Percentiles rank a stretch among this genome's conserved stretches.
Evolutionary conservation across 2,888 invertebrate genomes (phyloP).

Genomic region (Seira musarum): DNA sequence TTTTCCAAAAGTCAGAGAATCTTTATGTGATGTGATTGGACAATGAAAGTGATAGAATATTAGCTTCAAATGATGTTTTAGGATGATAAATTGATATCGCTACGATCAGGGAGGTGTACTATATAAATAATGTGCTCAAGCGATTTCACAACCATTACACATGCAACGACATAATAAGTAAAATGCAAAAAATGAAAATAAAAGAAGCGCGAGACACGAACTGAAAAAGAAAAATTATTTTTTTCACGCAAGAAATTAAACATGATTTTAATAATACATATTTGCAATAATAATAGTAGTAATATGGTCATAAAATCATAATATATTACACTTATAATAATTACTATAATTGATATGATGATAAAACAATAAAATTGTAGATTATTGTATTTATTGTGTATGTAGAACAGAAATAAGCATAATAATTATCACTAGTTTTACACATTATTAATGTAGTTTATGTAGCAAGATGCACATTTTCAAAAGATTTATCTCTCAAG

Average conservation of each 20-base stretch:
- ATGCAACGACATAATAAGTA: not conserved
- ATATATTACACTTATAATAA: conserved; percentile 32
- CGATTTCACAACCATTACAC: too few species aligned
- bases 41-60: not conserved
- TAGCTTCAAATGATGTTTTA: not conserved
- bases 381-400: conserved; percentile 39
- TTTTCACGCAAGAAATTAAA: conserved; percentile 57
- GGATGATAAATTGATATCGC: not conserved
- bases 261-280: conserved; percentile 62
- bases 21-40: not conserved
- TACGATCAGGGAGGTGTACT: too few species aligned
- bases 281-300: conserved; percentile 34
- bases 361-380: conserved; percentile 43
- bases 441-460: conserved; percentile 14
- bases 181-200: conserved; percentile 27
- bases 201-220: conserved; percentile 23
- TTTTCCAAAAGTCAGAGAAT: conserved; percentile 1
- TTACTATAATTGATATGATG: conserved; percentile 14
- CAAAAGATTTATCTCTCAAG: conserved; percentile 20
- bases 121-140: too few species aligned
- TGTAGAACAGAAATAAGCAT: conserved; percentile 49
- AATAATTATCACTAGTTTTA: conserved; percentile 61
- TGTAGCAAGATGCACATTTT: conserved; percentile 16
- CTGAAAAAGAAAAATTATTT: conserved; percentile 34
- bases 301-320: conserved; percentile 41